A percentile compares a stretch with the other conserved stretches of the same genome.
Conservation (phyloP, 2,797 vertebrate species). For the Pelochelys cantorii region DNA sequence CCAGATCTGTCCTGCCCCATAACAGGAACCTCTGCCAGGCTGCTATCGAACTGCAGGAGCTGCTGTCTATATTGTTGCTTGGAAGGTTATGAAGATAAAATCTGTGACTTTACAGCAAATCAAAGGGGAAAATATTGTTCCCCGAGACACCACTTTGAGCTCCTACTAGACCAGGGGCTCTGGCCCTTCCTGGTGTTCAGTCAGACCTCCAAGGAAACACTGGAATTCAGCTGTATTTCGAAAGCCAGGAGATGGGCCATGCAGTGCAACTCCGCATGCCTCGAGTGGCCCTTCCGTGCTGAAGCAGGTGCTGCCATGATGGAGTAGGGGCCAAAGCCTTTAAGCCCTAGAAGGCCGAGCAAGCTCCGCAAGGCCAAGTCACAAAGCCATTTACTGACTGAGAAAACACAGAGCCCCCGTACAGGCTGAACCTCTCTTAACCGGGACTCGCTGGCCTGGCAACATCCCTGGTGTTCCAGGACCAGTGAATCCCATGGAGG, state of each 20-base stretch:
- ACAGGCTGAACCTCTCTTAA: no score
- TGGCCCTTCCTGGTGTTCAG: neutral
- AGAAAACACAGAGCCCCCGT: neutral
- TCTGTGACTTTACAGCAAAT: fast-evolving
- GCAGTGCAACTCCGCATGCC: fast-evolving
- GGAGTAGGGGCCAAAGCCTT: neutral
- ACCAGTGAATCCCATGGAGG: no score
- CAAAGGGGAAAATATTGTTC: fast-evolving
- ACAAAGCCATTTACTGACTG: neutral
- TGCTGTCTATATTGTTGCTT: neutral
- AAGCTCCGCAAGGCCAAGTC: no score
- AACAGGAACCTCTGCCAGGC: neutral
- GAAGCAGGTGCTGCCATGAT: neutral
- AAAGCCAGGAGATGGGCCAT: fast-evolving
- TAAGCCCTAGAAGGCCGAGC: neutral
- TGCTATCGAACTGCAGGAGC: neutral
- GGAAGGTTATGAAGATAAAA: neutral
- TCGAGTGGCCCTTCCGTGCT: neutral
- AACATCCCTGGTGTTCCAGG: no score
- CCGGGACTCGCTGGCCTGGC: no score
- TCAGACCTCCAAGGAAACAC: neutral
- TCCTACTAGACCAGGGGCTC: fast-evolving
- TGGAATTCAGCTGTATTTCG: neutral
- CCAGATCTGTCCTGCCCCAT: neutral
- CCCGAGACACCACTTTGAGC: fast-evolving